These are phyloP conservation scores for Dolomedes plantarius DNA, from an alignment of 2,888 invertebrate species.

Conservation along the genomic window DNA sequence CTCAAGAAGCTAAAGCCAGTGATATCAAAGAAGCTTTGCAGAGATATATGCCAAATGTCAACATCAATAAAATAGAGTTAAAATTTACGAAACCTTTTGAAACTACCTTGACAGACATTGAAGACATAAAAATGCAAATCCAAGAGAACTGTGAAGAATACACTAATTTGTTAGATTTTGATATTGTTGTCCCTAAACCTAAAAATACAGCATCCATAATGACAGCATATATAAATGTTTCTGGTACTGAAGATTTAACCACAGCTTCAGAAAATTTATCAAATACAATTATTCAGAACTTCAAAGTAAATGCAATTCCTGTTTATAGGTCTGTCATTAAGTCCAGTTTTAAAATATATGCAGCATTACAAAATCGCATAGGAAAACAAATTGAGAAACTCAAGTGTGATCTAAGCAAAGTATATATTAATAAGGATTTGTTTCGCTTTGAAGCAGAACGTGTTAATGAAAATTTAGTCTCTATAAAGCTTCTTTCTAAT, in stretches of 20 bases:
- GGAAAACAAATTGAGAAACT: slow-evolving; percentile 15
- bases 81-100: slow-evolving; percentile 30
- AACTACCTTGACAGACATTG: slow-evolving; percentile 27
- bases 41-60: slow-evolving; percentile 1
- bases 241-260: slow-evolving; percentile 4
- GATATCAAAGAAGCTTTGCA: slow-evolving; percentile 28
- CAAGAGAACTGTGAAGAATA: slow-evolving; percentile 11
- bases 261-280: slow-evolving; percentile 14
- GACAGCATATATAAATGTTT: slow-evolving; percentile 18
- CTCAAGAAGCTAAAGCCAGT: slow-evolving; percentile 24
- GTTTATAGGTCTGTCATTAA: slow-evolving; percentile 14
- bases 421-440: neutral
- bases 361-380: slow-evolving; percentile 35
- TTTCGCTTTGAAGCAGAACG: slow-evolving; percentile 2
- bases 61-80: slow-evolving; percentile 27
- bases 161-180: slow-evolving; percentile 1
- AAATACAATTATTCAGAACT: neutral
- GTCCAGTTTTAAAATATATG: slow-evolving; percentile 26
- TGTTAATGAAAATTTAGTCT: slow-evolving; percentile 3
- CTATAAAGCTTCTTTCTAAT: slow-evolving; percentile 28
- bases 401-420: neutral
- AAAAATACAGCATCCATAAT: slow-evolving; percentile 27
- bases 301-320: slow-evolving; percentile 15
- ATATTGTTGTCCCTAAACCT: slow-evolving; percentile 32
- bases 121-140: slow-evolving; percentile 20